A percentile compares a stretch with the other conserved stretches of the same genome.
Evolutionary conservation across 2,888 invertebrate species (phyloP).

Genomic region (Poecilobothrus nobilitatus): DNA sequence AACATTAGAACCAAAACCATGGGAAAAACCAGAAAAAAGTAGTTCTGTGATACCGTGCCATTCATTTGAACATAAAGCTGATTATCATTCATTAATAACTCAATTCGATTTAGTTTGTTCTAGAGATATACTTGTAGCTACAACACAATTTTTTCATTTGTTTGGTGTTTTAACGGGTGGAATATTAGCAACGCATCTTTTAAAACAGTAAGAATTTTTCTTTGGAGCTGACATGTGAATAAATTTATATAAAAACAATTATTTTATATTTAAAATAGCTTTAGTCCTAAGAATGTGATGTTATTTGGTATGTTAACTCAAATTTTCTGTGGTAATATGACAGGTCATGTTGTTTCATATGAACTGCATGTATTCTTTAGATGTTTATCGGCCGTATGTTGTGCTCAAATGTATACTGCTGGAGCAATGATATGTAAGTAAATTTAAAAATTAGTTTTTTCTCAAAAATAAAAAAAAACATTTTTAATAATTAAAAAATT

Average conservation of each 20-base stretch:
- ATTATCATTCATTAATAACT: constrained; percentile 42
- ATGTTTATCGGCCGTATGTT: constrained; percentile 44
- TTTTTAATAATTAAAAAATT: constrained; percentile 4
- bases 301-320: constrained; percentile 45
- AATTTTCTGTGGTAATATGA: constrained; percentile 43
- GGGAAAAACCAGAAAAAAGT: constrained; percentile 38
- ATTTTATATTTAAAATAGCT: constrained; percentile 30
- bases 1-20: constrained; percentile 35
- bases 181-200: constrained; percentile 41
- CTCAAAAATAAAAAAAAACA: neutral
- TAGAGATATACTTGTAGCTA: constrained; percentile 44
- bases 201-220: constrained; percentile 39
- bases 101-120: constrained; percentile 46
- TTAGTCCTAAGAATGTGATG: constrained; percentile 44
- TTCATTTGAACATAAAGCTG: constrained; percentile 38
- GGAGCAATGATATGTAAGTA: constrained; percentile 45
- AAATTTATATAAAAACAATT: constrained; percentile 3
- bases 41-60: constrained; percentile 40
- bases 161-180: constrained; percentile 47
- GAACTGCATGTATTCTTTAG: constrained; percentile 45
- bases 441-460: neutral
- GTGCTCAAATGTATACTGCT: constrained; percentile 45
- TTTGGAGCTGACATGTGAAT: neutral
- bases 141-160: constrained; percentile 47
- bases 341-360: constrained; percentile 43